Evolutionary conservation across 2,888 invertebrate genomes (phyloP).

Genomic region (Camponotus fellah): DNA sequence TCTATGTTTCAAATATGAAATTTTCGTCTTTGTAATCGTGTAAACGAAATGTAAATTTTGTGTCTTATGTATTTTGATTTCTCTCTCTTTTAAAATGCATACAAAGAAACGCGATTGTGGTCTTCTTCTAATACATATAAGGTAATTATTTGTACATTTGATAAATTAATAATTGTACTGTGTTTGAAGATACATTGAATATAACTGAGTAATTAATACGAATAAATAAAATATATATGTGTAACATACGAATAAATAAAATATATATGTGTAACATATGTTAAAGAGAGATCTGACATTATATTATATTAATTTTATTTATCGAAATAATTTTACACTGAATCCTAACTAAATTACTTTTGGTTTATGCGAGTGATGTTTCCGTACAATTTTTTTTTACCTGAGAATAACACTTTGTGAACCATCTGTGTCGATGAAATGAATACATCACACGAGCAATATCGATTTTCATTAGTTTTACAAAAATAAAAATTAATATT

Average conservation of each 20-base stretch:
- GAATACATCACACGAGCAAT: conserved; percentile 22
- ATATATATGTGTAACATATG: not conserved
- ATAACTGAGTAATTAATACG: not conserved
- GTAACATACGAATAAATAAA: conserved; percentile 10
- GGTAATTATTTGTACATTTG: not conserved
- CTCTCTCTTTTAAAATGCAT: not conserved
- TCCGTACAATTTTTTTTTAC: not conserved
- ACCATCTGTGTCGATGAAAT: not conserved
- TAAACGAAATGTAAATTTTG: not conserved
- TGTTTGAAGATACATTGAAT: not conserved
- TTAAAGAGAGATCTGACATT: not conserved
- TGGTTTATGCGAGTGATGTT: conserved; percentile 9
- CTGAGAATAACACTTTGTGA: not conserved
- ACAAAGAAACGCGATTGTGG: not conserved
- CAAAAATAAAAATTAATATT: conserved; percentile 44
- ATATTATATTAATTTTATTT: conserved; percentile 35
- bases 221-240: not conserved
- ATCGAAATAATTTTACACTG: conserved; percentile 12
- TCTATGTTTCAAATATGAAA: not conserved
- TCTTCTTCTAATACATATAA: not conserved
- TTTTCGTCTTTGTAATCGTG: not conserved
- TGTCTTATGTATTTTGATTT: not conserved
- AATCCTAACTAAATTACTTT: conserved; percentile 36
- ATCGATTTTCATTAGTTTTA: conserved; percentile 30
- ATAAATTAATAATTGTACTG: not conserved